A percentile compares a stretch with the other conserved stretches of the same genome.
phyloP scores from a whole-genome alignment of 2,888 invertebrate genomes.

The Vesta saturnalis region DNA sequence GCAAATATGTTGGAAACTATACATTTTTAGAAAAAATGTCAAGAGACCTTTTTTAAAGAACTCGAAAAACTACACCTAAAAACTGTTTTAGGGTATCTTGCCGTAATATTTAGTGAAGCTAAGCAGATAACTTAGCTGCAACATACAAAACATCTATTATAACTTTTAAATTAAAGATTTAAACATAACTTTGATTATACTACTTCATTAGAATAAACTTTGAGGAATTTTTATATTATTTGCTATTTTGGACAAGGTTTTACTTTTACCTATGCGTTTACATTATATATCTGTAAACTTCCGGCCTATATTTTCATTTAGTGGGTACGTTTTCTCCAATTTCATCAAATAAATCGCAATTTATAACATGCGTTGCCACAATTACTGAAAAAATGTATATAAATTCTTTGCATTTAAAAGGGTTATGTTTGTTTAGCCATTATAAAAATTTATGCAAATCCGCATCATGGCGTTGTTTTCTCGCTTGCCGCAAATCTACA shows the following conservation, averaged over 20 bases:
- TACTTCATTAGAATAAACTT: no score
- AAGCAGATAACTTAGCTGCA: no score
- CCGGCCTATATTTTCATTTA: neutral
- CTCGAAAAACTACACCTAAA: no score
- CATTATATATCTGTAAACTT: constrained; percentile 2
- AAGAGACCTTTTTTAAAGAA: no score
- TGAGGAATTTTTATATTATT: neutral
- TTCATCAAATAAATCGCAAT: neutral
- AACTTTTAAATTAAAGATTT: no score
- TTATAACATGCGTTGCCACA: neutral
- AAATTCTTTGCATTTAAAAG: constrained; percentile 1
- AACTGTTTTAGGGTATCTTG: no score
- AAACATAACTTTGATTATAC: no score
- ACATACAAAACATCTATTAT: no score
- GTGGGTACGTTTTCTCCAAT: neutral
- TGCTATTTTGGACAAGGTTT: neutral
- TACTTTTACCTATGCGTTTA: neutral
- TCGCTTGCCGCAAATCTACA: constrained; percentile 3
- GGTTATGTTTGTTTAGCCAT: constrained; percentile 12
- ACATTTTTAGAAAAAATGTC: no score
- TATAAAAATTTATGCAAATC: constrained; percentile 2
- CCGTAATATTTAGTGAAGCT: no score
- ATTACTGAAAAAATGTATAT: neutral
- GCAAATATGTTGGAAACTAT: no score
- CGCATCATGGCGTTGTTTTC: constrained; percentile 3